Base-by-base conservation (phyloP, 2,113 vertebrate species). In the Notothenia rossii region DNA sequence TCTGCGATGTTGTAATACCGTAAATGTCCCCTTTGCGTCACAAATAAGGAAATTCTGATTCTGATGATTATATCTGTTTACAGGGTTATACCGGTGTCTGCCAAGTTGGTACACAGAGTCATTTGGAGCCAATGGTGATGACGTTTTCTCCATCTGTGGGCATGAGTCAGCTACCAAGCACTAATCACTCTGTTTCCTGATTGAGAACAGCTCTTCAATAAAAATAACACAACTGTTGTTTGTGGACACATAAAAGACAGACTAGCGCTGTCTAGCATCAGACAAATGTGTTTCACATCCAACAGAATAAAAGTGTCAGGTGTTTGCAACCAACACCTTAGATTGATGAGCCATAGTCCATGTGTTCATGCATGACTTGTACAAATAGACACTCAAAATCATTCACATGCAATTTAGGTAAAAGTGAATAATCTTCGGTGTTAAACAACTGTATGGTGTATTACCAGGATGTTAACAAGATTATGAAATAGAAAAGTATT, bases 211-310 rank as follows among this genome's bases (percentile, higher is more conserved):
- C 20, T 49, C 13, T 33, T 54, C 49, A 29, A 68, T n/a, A 49
- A 50, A 66, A 18, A 66, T 7, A 40, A 50, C 46, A 66, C 46
- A 50, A 50, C 63, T 66, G 63, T 51, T 66, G 48, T 68, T 53
- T 53, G 49, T 40, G 10, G 14, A 40, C 11, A 36, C 60, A 12
- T 61, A 40, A 40, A n/a, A 62, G 18, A 29, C 25, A 29, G 25
- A 29, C 25, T 9, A n/a, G 59, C 33, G 40, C 59, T 11, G 36
- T 61, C 33, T 43, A 8, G 4, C 60, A 45, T 20, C 40, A n/a
- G 17, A 36, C 29, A 49, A 50, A 51, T 46, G 12, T 22, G 18
- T 50, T 65, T 50, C 0, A 10, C 1, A 48, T 48, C 62, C 62
- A 49, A 25, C 43, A 60, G 8, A 17, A 10, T 3, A 60, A 4